Percentiles rank a stretch among this genome's conserved stretches.
phyloP scores from a whole-genome alignment of 2,113 vertebrate genomes.

The Corvus moneduloides region DNA sequence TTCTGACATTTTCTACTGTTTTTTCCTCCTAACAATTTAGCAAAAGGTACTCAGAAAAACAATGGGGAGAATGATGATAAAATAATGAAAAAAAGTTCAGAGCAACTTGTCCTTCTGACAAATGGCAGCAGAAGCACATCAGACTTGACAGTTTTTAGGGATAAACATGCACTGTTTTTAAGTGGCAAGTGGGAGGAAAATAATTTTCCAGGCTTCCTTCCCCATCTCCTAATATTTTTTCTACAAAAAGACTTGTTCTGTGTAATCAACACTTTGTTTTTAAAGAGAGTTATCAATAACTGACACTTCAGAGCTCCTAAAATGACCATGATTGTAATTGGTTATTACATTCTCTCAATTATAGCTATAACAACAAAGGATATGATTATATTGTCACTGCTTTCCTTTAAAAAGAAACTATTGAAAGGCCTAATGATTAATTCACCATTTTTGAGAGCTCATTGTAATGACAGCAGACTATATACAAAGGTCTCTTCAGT shows the following conservation, averaged over 20 bases:
- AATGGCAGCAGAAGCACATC: conserved; percentile 55
- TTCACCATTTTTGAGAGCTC: conserved; percentile 70
- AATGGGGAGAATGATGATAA: conserved; percentile 36
- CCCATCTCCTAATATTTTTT: conserved; percentile 17
- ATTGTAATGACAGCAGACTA: conserved; percentile 57
- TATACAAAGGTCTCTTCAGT: conserved; percentile 67
- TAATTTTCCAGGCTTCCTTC: conserved; percentile 31
- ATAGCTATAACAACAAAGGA: conserved; percentile 58
- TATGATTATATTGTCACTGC: conserved; percentile 65
- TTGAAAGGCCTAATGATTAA: conserved; percentile 77
- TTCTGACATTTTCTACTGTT: background rate
- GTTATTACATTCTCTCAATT: conserved; percentile 66
- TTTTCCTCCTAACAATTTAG: background rate
- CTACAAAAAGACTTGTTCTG: background rate
- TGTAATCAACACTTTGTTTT: conserved; percentile 34
- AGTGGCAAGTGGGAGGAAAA: conserved; percentile 61
- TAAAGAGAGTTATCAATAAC: conserved; percentile 37
- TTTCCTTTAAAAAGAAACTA: conserved; percentile 70
- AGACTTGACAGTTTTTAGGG: conserved; percentile 58
- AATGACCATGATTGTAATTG: conserved; percentile 66
- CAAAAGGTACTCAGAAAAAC: background rate
- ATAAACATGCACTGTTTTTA: conserved; percentile 50
- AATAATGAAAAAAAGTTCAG: conserved; percentile 43
- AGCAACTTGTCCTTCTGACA: conserved; percentile 42
- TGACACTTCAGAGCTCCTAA: conserved; percentile 49